Base-by-base conservation (phyloP, 2,888 invertebrate genomes). In the Sepioteuthis lessoniana region DNA sequence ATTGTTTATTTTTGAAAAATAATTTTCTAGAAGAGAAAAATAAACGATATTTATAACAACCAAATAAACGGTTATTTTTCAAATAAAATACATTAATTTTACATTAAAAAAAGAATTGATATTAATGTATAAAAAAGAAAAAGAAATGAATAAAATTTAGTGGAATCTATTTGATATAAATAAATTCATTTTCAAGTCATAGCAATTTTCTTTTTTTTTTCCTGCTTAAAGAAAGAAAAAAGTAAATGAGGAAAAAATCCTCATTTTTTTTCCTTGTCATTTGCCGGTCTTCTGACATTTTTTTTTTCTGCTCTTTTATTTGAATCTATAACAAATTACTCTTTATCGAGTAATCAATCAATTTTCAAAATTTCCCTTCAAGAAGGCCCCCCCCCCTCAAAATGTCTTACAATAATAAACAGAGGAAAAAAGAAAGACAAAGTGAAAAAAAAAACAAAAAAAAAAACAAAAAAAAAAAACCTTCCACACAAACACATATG, bases 321-420 rank as follows among this genome's bases (percentile, higher is more conserved):
- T 76, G n/a, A 76, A 76, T 76, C n/a, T 76, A 76, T 76, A 76
- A 76, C 76, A 76, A 76, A 76, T 76, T 35, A 76, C 76, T 76
- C 76, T 76, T 76, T n/a, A 16, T 16, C 16, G 76, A 76, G 76
- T 76, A 76, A 76, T n/a, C 16, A n/a, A 76, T 76, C n/a, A 76
- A 35, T 76, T 76, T 76, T 55, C 55, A 55, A 19, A 76, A 35
- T 35, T 76, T n/a, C 13, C 76, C 35, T 13, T 76, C n/a, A 76
- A n/a, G n/a, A 25, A 76, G 21, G 0, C 0, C 55, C 55, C 76
- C 76, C 76, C n/a, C 76, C n/a, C 76, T 16, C n/a, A n/a, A 76
- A 76, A 76, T 76, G 76, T 76, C n/a, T n/a, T 76, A 76, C 76
- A n/a, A 76, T 76, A 76, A 76, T n/a, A 35, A 76, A 76, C 55